A percentile compares a stretch with the other conserved stretches of the same genome.
These are phyloP conservation scores for honey bee (Apis mellifera) DNA, from an alignment of 1,140 invertebrate genomes.

Conservation along the genomic window Amel_HAv3.1 CM009944.2:6085001-6085500, in stretches of 20 bases:
- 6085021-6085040: conserved; percentile 14
- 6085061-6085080: conserved; percentile 26
- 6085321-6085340: too few relatives aligned
- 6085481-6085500: too few relatives aligned
- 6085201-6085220: not conserved
- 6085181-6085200: not conserved
- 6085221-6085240: not conserved
- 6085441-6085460: too few relatives aligned
- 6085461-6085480: too few relatives aligned
- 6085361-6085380: too few relatives aligned
- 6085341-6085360: not conserved
- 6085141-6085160: conserved; percentile 24
- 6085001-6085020: conserved; percentile 20
- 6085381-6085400: too few relatives aligned
- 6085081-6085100: conserved; percentile 15
- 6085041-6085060: not conserved
- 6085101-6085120: conserved; percentile 35
- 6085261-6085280: conserved; percentile 5
- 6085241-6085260: not conserved
- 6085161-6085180: conserved; percentile 13
- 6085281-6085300: conserved; percentile 35
- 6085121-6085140: conserved; percentile 6
- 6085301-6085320: not conserved
- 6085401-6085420: too few relatives aligned
- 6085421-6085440: too few relatives aligned